A percentile compares a stretch with the other conserved stretches of the same genome.
These are phyloP conservation scores for Colius striatus DNA, from an alignment of 2,113 vertebrate genomes.

Conservation along the genomic window DNA sequence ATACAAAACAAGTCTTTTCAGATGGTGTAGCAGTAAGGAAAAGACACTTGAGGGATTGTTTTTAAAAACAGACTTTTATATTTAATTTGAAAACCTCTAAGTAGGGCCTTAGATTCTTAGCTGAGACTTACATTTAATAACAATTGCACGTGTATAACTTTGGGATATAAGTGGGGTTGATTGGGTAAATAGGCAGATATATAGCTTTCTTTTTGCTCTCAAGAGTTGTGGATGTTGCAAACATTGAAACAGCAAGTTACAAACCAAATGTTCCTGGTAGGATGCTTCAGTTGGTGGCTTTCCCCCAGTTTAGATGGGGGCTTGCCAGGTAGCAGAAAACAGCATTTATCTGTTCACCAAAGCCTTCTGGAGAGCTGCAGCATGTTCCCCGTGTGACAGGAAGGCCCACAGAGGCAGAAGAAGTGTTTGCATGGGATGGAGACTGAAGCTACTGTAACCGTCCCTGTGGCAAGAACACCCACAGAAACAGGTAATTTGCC, in stretches of 20 bases:
- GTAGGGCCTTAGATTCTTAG: background rate
- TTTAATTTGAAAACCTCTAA: background rate
- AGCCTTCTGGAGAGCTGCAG: background rate
- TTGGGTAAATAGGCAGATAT: background rate
- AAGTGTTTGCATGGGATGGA: background rate
- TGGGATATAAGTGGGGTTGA: background rate
- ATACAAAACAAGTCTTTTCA: background rate
- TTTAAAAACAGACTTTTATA: background rate
- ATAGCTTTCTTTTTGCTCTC: background rate
- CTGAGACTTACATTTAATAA: background rate
- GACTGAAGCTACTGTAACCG: background rate
- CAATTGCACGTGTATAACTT: background rate
- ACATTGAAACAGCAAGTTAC: background rate
- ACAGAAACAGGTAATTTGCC: conserved; percentile 67
- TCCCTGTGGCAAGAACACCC: conserved; percentile 68
- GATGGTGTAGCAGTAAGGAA: accelerated
- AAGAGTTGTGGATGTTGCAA: background rate
- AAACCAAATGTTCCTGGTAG: accelerated
- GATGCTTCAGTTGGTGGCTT: background rate
- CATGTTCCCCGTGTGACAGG: accelerated
- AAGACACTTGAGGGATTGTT: background rate
- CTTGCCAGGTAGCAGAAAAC: background rate
- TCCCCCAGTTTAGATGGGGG: background rate
- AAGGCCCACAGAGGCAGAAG: background rate
- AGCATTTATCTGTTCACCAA: background rate